phyloP scores from a whole-genome alignment of 2,888 invertebrate genomes.

The Tiphia femorata region DNA sequence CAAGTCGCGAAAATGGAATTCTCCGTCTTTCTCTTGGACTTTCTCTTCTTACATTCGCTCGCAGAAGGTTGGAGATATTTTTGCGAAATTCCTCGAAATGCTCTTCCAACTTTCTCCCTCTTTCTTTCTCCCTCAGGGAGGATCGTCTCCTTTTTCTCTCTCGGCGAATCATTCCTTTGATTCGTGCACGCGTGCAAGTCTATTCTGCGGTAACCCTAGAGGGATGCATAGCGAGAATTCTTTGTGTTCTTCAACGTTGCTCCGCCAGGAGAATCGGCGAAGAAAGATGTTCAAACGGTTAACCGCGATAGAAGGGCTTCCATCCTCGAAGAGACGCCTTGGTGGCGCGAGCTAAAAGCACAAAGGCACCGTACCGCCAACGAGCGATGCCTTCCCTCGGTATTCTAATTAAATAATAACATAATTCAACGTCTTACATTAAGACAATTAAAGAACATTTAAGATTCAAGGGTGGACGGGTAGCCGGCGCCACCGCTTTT shows the following conservation, averaged over 20 bases:
- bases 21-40: no score
- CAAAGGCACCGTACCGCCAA: neutral
- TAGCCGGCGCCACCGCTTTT: conserved; percentile 52
- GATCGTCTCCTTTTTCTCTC: conserved; percentile 9
- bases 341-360: no score
- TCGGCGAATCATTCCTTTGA: no score
- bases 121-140: neutral
- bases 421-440: conserved; percentile 61
- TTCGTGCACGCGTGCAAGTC: no score
- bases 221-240: conserved; percentile 30
- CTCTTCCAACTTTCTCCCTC: no score
- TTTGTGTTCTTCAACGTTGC: no score
- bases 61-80: no score
- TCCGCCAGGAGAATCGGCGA: no score
- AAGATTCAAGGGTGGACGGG: conserved; percentile 62
- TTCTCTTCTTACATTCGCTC: no score
- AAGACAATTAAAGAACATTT: conserved; percentile 65
- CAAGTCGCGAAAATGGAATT: no score
- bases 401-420: conserved; percentile 66
- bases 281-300: neutral
- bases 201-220: no score
- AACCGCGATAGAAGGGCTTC: neutral
- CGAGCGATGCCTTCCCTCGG: conserved; percentile 34
- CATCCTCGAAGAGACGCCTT: no score
- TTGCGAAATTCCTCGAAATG: conserved; percentile 1